Percentiles rank a stretch among this genome's conserved stretches.
Conservation (phyloP, 2,113 vertebrate genomes). For the Planiliza haematocheilus region DNA sequence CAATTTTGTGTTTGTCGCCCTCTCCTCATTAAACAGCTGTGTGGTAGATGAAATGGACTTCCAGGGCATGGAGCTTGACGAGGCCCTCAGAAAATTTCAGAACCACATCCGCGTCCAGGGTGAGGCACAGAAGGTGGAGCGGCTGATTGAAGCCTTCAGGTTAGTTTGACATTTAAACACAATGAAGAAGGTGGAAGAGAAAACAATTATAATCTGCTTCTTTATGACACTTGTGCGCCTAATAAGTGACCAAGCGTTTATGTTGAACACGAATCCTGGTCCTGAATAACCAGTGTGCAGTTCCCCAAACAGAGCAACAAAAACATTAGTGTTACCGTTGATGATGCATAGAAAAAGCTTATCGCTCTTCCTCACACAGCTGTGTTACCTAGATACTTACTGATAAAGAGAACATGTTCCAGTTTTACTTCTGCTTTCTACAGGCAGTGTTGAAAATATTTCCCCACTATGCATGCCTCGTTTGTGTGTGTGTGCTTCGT, state of each 20-base stretch:
- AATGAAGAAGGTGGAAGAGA: background rate
- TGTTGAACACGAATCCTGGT: background rate
- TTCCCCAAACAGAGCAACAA: background rate
- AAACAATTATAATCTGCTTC: background rate
- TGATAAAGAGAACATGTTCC: conserved; percentile 34
- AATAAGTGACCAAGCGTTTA: no score
- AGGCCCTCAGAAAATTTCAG: conserved; percentile 98
- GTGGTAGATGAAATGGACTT: conserved; percentile 99
- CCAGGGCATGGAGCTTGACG: conserved; percentile 96
- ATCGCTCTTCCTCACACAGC: conserved; percentile 4
- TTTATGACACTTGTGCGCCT: no score
- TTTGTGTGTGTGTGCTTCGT: background rate
- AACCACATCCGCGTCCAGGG: conserved; percentile 98
- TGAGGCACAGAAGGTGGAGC: conserved; percentile 96
- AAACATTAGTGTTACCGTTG: background rate
- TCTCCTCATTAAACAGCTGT: conserved; percentile 82
- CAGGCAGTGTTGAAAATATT: conserved; percentile 18
- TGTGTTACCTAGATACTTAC: background rate
- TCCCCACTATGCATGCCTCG: background rate
- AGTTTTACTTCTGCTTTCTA: conserved; percentile 53
- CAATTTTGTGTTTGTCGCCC: background rate
- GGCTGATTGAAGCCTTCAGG: conserved; percentile 98
- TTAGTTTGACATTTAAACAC: conserved; percentile 51
- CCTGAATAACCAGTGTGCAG: background rate
- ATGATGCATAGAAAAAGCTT: background rate